Evolutionary conservation across 2,797 vertebrate genomes (phyloP), one percentile per base, ranked within the genome.

Genomic region (Meriones psammophilus): DNA sequence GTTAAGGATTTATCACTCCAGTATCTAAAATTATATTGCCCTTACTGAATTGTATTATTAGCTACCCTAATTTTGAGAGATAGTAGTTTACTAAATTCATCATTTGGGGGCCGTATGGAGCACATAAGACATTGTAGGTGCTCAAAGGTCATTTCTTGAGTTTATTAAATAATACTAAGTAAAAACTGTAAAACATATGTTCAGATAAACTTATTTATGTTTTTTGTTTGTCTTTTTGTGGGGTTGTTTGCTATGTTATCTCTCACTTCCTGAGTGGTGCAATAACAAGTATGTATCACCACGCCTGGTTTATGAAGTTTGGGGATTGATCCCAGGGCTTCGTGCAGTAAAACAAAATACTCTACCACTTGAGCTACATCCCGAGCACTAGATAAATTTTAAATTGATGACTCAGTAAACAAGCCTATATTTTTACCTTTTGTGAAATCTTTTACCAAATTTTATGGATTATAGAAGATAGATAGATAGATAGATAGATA

Each of bases 391-490:
- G n/a, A 60, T 74, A 56, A 28, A 39, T 60, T 56, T 89, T 60
- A 58, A 30, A 17, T 81, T 68, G 17, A 36, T 80, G 10, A 93
- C 73, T 85, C 68, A 36, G 13, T 69, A 96, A 94, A 79, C 83
- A 66, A 89, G 42, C 5, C 39, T 50, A 85, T 17, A 46, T 42
- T 56, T 54, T 84, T 78, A 64, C 24, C n/a, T 86, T 96, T 92
- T 86, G 33, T 94, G 85, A 76, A 88, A 56, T 96, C 20, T 89
- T 2, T 89, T 95, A 50, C 74, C 58, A 87, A 91, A 93, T 91
- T 81, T 76, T 73, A 42, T 13, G 42, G 71, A 76, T 46, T 42
- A 13, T 87, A 79, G 4, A 76, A 42, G 58, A 46, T 46, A 56
- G 14, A 46, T 15, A n/a, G 68, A n/a, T 17, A 78, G 46, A 78